phyloP scores from a whole-genome alignment of 2,797 vertebrate species.

The Poeciliopsis gracilis region DNA sequence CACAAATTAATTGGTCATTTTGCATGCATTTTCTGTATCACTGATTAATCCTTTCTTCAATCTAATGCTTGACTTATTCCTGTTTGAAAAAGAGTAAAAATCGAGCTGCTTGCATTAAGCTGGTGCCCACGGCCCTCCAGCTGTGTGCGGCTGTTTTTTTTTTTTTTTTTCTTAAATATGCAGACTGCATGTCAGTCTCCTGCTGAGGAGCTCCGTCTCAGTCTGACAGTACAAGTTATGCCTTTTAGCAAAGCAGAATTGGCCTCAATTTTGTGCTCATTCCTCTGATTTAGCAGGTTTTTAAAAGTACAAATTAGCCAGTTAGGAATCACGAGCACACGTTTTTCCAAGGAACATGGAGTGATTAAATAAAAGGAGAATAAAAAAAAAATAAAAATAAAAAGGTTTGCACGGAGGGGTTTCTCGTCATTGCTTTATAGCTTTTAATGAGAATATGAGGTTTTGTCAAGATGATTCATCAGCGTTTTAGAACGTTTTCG shows the following conservation, averaged over 20 bases:
- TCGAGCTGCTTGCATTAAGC: neutral
- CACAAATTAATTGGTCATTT: neutral
- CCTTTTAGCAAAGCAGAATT: slow-evolving; percentile 11
- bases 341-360: neutral
- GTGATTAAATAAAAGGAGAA: slow-evolving; percentile 1
- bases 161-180: slow-evolving; percentile 31
- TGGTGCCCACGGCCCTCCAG: slow-evolving; percentile 19
- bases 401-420: neutral
- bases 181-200: slow-evolving; percentile 31
- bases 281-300: slow-evolving; percentile 22
- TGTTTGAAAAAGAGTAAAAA: slow-evolving; percentile 18
- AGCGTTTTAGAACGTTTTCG: neutral
- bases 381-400: neutral
- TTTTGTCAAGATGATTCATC: neutral
- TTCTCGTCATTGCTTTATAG: neutral
- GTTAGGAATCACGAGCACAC: neutral
- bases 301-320: neutral
- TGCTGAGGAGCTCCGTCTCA: slow-evolving; percentile 32
- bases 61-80: slow-evolving; percentile 1
- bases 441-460: neutral
- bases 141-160: slow-evolving; percentile 19
- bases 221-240: slow-evolving; percentile 28
- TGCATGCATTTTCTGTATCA: neutral
- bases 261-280: slow-evolving; percentile 20
- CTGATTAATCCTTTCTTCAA: neutral